Percentiles rank a stretch among this genome's conserved stretches.
phyloP scores from a whole-genome alignment of 1,140 invertebrate species.

The Heliconius eleuchia region DNA sequence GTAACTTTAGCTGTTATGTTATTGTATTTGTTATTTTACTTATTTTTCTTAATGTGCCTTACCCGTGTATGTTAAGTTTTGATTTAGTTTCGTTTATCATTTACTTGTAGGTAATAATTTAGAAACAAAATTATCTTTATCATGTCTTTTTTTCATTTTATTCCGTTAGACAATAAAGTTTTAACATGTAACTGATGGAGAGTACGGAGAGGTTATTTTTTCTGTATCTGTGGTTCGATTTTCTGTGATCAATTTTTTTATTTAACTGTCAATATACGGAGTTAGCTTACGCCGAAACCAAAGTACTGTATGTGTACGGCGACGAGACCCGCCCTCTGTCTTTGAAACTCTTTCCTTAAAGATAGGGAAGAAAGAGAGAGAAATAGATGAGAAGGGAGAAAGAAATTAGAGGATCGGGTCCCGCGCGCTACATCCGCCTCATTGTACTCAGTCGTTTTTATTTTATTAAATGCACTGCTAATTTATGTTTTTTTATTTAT shows the following conservation, averaged over 20 bases:
- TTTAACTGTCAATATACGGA: constrained; percentile 8
- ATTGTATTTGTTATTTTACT: not conserved
- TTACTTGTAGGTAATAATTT: not conserved
- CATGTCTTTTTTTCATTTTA: not conserved
- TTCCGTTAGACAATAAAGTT: not conserved
- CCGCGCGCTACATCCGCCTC: constrained; percentile 54
- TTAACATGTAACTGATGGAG: not conserved
- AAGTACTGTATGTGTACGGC: constrained; percentile 5
- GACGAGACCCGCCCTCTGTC: not conserved
- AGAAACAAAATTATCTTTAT: not conserved
- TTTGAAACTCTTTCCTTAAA: not conserved
- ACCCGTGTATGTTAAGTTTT: constrained; percentile 8
- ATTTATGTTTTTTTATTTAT: constrained; percentile 57
- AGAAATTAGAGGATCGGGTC: constrained; percentile 7
- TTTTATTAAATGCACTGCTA: constrained; percentile 78
- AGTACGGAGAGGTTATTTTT: not conserved
- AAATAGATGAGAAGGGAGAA: not conserved
- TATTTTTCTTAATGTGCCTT: constrained; percentile 3
- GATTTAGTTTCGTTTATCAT: not conserved
- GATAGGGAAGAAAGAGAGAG: not conserved
- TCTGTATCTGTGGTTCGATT: constrained; percentile 14
- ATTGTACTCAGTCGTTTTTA: constrained; percentile 70
- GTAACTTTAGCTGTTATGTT: not conserved
- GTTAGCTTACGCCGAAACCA: constrained; percentile 11
- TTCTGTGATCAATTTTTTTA: constrained; percentile 20